These are phyloP conservation scores for Trididemnum nubilum DNA, from an alignment of 23 tunicate genomes.

Conservation along the genomic window DNA sequence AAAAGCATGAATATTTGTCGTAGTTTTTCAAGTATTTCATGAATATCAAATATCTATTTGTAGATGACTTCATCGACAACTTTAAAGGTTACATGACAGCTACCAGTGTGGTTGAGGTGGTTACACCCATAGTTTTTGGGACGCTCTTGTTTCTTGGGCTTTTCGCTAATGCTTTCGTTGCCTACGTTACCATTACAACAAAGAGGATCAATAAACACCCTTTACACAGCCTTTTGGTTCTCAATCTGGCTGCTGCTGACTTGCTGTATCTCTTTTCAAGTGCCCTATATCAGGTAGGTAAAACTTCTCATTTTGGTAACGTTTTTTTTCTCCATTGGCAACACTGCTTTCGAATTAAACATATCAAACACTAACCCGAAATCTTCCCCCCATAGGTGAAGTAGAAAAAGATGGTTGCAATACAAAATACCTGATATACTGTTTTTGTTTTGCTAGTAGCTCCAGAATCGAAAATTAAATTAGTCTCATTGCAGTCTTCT, in stretches of 20 bases:
- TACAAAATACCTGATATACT: too few relatives aligned
- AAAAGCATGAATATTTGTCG: background rate
- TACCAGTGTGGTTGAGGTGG: background rate
- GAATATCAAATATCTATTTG: background rate
- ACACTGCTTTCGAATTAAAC: too few relatives aligned
- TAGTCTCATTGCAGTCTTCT: too few relatives aligned
- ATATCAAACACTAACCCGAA: too few relatives aligned
- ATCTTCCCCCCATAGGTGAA: too few relatives aligned
- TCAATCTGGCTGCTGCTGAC: slow-evolving; percentile 77
- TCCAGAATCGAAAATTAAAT: too few relatives aligned
- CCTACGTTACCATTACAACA: slow-evolving; percentile 23
- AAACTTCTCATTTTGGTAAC: too few relatives aligned
- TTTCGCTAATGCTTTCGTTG: background rate
- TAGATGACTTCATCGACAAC: too few relatives aligned
- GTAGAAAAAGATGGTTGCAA: too few relatives aligned
- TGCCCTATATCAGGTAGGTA: slow-evolving; percentile 65
- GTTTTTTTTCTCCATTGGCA: too few relatives aligned
- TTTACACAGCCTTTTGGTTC: slow-evolving; percentile 69
- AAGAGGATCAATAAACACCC: slow-evolving; percentile 68
- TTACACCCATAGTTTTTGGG: background rate
- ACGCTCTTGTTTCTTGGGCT: background rate
- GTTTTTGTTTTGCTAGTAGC: too few relatives aligned
- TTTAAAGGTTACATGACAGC: too few relatives aligned
- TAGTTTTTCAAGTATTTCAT: background rate
- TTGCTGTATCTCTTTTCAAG: slow-evolving; percentile 50